Evolutionary conservation across 2,113 vertebrate species (phyloP).

Genomic region (Cairina moschata): DNA sequence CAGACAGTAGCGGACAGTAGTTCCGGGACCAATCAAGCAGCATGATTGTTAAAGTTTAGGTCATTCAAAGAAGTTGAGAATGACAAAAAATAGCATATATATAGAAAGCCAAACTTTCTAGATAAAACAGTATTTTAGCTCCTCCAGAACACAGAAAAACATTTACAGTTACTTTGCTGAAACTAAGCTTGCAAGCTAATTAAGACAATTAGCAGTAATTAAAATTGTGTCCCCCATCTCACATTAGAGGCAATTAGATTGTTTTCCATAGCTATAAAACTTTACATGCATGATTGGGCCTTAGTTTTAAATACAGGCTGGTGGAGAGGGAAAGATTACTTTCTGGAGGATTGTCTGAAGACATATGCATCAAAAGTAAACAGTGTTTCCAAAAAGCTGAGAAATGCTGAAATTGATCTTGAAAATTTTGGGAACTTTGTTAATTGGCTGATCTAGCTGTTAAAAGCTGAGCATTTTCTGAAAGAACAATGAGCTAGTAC

Average conservation of each 20-base stretch:
- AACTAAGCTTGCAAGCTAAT: not conserved
- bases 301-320: not conserved
- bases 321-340: not conserved
- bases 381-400: not conserved
- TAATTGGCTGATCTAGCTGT: not conserved
- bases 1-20: not conserved
- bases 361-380: not conserved
- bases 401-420: not conserved
- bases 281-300: not conserved
- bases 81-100: fast-evolving
- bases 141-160: not conserved
- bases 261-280: not conserved
- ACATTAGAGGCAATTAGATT: not conserved
- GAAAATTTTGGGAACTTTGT: not conserved
- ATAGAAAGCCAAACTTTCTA: not conserved
- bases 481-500: not conserved
- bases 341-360: not conserved
- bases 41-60: not conserved
- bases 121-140: not conserved
- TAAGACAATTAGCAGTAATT: not conserved
- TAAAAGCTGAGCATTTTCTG: not conserved
- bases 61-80: not conserved
- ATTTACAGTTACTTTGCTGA: not conserved
- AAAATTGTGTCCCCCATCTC: not conserved
- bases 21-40: not conserved